Evolutionary conservation across 1,140 invertebrate species (phyloP).

Genomic region (Apis florea): DNA sequence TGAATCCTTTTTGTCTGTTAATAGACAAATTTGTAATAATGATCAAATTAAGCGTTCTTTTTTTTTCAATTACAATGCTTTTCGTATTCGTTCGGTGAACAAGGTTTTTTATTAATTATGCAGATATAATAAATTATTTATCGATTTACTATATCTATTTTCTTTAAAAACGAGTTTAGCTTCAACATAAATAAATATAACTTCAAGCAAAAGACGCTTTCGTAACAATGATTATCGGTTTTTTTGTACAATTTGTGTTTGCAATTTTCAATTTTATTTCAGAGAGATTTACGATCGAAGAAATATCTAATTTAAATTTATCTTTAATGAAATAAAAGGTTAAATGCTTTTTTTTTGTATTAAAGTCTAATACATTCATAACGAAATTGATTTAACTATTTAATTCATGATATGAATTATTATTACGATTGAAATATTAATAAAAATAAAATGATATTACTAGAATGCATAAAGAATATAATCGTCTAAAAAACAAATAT

Average conservation of each 20-base stretch:
- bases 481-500: no score
- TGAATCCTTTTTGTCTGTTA: not conserved
- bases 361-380: not conserved
- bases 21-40: conserved; percentile 39
- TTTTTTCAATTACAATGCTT: not conserved
- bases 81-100: not conserved
- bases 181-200: not conserved
- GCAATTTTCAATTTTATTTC: not conserved
- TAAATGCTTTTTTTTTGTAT: not conserved
- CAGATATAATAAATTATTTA: not conserved
- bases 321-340: not conserved
- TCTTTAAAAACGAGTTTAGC: not conserved
- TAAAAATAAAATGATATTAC: no score
- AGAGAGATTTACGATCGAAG: not conserved
- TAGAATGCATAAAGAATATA: no score
- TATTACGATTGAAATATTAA: no score
- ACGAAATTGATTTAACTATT: not conserved
- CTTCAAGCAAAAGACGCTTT: no score
- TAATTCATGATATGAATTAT: no score
- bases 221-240: no score
- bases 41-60: conserved; percentile 11
- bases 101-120: no score
- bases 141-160: not conserved
- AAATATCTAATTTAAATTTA: no score
- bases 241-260: not conserved